Conservation (phyloP, 2,888 invertebrate genomes). For the Melanostoma scalare region DNA sequence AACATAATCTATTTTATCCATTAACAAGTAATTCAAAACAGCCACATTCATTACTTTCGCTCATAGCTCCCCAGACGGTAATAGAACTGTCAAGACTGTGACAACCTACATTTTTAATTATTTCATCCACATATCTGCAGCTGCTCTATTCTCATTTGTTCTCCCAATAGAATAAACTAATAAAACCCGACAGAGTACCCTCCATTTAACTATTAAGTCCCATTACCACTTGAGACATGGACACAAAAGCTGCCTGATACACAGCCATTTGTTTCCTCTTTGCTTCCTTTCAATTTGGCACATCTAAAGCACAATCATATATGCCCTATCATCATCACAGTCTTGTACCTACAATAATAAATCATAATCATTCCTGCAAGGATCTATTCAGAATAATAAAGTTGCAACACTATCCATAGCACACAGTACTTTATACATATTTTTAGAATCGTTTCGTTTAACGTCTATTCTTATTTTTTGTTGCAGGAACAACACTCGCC, state of each 20-base stretch:
- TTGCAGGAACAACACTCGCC: conserved; percentile 49
- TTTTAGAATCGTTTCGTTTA: conserved; percentile 32
- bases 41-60: conserved; percentile 3
- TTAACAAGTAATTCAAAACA: neutral
- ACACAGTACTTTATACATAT: conserved; percentile 18
- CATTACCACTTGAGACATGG: conserved; percentile 26
- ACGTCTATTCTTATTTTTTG: conserved; percentile 18
- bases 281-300: conserved; percentile 41
- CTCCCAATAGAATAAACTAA: conserved; percentile 25
- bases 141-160: neutral
- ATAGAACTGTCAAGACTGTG: conserved; percentile 47
- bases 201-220: conserved; percentile 15
- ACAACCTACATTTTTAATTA: conserved; percentile 45
- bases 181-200: conserved; percentile 23
- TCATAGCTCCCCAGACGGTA: conserved; percentile 9
- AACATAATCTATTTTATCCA: neutral
- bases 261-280: conserved; percentile 23
- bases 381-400: conserved; percentile 55
- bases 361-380: conserved; percentile 57
- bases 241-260: conserved; percentile 27
- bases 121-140: conserved; percentile 26
- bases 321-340: neutral
- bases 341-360: conserved; percentile 40
- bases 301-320: conserved; percentile 27
- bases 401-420: conserved; percentile 41